Conservation (phyloP, 2,113 vertebrate genomes). For the Cichladusa arquata region DNA sequence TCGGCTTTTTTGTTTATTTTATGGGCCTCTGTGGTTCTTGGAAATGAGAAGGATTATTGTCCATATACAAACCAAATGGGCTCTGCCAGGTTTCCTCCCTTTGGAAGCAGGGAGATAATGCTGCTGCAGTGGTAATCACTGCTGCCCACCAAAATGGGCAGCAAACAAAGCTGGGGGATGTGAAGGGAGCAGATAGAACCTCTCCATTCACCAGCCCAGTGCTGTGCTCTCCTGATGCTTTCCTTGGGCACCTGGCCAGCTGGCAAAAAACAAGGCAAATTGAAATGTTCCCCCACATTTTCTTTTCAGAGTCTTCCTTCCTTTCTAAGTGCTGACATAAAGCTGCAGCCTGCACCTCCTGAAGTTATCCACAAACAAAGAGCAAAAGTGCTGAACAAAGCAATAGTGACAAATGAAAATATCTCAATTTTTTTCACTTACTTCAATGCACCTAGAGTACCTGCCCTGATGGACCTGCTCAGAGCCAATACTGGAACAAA, state of each 20-base stretch:
- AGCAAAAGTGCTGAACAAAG: not conserved
- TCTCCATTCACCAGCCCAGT: not conserved
- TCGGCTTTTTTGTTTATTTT: not conserved
- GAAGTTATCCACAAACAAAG: not conserved
- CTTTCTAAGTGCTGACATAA: not conserved
- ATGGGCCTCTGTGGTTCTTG: not conserved
- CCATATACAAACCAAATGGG: not conserved
- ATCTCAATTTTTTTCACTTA: not conserved
- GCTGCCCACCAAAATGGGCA: not conserved
- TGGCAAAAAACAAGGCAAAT: not conserved
- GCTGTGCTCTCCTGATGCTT: not conserved
- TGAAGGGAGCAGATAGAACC: not conserved
- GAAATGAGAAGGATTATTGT: not conserved
- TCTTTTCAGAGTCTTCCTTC: not conserved
- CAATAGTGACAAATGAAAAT: not conserved
- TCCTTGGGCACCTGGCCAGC: not conserved
- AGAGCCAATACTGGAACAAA: not conserved
- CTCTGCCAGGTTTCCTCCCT: not conserved
- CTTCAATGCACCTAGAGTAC: not conserved
- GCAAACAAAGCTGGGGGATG: not conserved
- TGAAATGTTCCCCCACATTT: constrained; percentile 7
- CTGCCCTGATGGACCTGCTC: not conserved
- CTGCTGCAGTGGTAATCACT: not conserved
- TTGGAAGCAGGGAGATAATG: not conserved
- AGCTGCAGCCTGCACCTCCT: not conserved